Percentiles rank a stretch among this genome's conserved stretches.
Evolutionary conservation across 2,888 invertebrate species (phyloP).

Genomic region (Nasonovia ribisnigri): DNA sequence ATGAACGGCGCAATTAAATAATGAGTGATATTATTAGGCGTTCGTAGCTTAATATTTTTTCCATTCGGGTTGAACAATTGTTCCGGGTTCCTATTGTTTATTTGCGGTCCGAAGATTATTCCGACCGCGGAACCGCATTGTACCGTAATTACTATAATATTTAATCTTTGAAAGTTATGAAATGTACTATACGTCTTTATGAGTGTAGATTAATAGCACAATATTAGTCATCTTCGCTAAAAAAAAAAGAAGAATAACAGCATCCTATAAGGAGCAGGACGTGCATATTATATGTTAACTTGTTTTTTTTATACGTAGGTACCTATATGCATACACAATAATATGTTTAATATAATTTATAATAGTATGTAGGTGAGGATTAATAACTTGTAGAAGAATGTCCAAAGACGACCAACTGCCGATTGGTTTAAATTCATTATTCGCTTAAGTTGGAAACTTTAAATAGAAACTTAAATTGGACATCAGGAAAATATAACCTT

Average conservation of each 20-base stretch:
- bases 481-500: neutral
- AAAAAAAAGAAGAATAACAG: neutral
- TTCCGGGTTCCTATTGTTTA: conserved; percentile 43
- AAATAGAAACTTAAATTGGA: neutral
- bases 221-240: neutral
- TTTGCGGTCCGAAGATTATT: conserved; percentile 50
- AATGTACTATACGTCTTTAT: neutral
- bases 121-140: conserved; percentile 33
- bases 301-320: neutral
- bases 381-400: neutral
- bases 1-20: neutral
- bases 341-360: neutral
- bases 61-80: conserved; percentile 31
- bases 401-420: neutral
- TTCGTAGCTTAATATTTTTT: neutral
- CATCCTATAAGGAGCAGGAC: neutral
- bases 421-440: neutral
- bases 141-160: neutral
- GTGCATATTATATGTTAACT: neutral
- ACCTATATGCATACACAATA: neutral
- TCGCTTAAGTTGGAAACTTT: conserved; percentile 3
- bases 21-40: neutral
- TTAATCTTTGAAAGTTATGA: conserved; percentile 24
- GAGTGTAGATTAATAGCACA: neutral
- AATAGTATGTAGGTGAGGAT: neutral